These are phyloP conservation scores for Acronicta alni DNA, from an alignment of 2,888 invertebrate genomes.

Conservation along the genomic window DNA sequence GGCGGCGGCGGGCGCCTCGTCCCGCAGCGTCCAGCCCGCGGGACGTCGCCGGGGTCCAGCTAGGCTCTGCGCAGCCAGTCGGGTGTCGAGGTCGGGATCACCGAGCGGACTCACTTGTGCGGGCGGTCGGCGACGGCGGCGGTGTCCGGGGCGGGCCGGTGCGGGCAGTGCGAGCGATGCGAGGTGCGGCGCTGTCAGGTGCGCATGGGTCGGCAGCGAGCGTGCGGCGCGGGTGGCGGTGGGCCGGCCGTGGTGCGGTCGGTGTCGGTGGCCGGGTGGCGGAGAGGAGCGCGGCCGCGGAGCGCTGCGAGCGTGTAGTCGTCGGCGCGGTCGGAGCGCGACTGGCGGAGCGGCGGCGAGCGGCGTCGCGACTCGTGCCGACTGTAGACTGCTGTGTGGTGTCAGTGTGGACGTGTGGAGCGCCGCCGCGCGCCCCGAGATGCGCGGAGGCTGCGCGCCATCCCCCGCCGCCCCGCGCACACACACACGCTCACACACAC, in stretches of 20 bases:
- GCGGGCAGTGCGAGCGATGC: slow-evolving; percentile 54
- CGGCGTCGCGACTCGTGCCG: slow-evolving; percentile 21
- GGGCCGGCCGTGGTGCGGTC: slow-evolving; percentile 44
- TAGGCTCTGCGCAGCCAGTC: too few species aligned
- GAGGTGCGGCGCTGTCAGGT: slow-evolving; percentile 74
- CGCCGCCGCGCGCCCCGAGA: slow-evolving; percentile 53
- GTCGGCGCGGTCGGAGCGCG: slow-evolving; percentile 68
- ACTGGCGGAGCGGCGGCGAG: slow-evolving; percentile 62
- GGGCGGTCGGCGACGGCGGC: slow-evolving; percentile 33
- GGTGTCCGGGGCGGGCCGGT: slow-evolving; percentile 50
- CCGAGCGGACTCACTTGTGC: slow-evolving; percentile 71
- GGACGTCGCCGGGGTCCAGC: neutral
- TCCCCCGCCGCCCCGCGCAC: slow-evolving; percentile 25
- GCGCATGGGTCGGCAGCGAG: slow-evolving; percentile 68
- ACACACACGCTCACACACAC: slow-evolving; percentile 21
- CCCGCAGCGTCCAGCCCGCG: neutral
- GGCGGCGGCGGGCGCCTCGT: neutral
- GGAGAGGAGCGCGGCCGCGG: slow-evolving; percentile 42
- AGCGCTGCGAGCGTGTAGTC: slow-evolving; percentile 48
- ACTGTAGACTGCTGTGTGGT: slow-evolving; percentile 11
- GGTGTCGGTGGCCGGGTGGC: slow-evolving; percentile 51
- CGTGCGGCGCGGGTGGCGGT: slow-evolving; percentile 50
- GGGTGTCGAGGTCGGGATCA: slow-evolving; percentile 1
- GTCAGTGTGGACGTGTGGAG: too few species aligned
- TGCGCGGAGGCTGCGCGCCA: slow-evolving; percentile 72